Evolutionary conservation across 2,797 vertebrate species (phyloP), one percentile per base, ranked within the genome.

Genomic region (Tapera naevia): DNA sequence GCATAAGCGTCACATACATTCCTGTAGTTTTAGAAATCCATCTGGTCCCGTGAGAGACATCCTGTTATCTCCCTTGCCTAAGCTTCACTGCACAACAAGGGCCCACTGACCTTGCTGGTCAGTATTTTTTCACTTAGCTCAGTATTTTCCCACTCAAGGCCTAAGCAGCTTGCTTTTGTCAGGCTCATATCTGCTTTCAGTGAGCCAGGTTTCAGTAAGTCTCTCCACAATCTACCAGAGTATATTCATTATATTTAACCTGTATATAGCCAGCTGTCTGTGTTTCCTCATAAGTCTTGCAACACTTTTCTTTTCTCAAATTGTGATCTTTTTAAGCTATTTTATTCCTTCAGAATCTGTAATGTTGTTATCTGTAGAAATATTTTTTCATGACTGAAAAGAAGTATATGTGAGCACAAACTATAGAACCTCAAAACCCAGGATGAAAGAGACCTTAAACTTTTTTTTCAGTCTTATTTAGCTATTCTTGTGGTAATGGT

Each of bases 261-360:
- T 64, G 5, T n/a, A 58, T 0, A 0, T 32, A 85, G 21, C 17
- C 11, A 76, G 12, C 3, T 50, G 4, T 64, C 48, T 50, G 7
- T 81, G 27, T n/a, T 78, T 82, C 37, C 67, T 82, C 11, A 5
- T 37, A 73, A 56, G 17, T 23, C 54, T 86, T 43, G 11, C 11
- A 87, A 62, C 4, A 23, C 5, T 41, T 72, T 80, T 62, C 22
- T 48, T 32, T 35, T 53, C 50, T 80, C 16, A 85, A 24, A 70
- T 39, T 76, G n/a, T 35, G 19, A 32, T 9, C 37, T 62, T 13
- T n/a, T 46, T 51, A 4, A 88, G 10, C 54, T 57, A 58, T 76
- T 70, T 62, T 85, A 33, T 86, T 86, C 18, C 32, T 76, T 87
- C 13, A 56, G 54, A 90, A 84, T 70, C 25, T 56, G 17, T 93